A percentile compares a stretch with the other conserved stretches of the same genome.
These are phyloP conservation scores for Macrotis lagotis DNA, from an alignment of 2,113 vertebrate species.

Conservation along the genomic window DNA sequence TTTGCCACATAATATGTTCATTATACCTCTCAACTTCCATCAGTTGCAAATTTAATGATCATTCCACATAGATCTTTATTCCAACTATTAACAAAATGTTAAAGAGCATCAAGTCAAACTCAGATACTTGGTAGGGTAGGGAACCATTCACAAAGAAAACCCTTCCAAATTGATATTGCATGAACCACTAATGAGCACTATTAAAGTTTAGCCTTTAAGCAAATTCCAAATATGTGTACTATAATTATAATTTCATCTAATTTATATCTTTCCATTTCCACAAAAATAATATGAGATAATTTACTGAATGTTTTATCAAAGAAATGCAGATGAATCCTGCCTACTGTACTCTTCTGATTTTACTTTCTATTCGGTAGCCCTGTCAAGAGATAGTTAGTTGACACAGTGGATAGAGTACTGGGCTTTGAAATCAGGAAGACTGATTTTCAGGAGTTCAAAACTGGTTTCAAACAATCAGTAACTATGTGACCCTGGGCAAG, in stretches of 20 bases:
- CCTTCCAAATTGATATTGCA: background rate
- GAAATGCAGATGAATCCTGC: background rate
- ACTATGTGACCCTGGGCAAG: too few relatives aligned
- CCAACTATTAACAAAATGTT: too few relatives aligned
- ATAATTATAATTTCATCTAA: background rate
- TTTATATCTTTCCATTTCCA: background rate
- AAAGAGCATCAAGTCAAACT: background rate
- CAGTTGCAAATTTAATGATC: too few relatives aligned
- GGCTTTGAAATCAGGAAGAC: too few relatives aligned
- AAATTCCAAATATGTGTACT: background rate
- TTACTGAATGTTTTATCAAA: background rate
- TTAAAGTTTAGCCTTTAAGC: background rate
- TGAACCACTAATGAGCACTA: background rate
- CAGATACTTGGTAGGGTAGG: background rate
- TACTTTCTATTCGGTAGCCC: background rate
- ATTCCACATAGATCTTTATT: too few relatives aligned
- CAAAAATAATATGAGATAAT: background rate
- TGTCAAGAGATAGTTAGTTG: too few relatives aligned
- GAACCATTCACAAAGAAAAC: background rate
- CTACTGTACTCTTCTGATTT: background rate
- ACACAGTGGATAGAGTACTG: too few relatives aligned
- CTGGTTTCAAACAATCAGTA: too few relatives aligned
- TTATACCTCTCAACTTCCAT: too few relatives aligned
- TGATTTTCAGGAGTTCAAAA: too few relatives aligned
- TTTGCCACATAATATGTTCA: too few relatives aligned